Conservation (phyloP, 2,888 invertebrate genomes). For the Agriopis leucophaearia region DNA sequence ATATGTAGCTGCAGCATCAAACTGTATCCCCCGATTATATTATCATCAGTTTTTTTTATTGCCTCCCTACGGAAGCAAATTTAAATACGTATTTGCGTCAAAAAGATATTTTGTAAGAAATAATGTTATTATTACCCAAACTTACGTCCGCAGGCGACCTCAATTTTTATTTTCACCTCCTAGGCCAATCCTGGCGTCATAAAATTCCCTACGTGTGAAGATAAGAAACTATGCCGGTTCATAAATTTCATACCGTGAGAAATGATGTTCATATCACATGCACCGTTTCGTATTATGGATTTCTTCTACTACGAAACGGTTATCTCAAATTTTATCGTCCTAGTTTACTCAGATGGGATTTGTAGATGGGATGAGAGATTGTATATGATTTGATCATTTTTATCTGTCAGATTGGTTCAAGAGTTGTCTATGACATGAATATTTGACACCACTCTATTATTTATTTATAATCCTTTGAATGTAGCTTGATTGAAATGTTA, state of each 20-base stretch:
- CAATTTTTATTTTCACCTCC: constrained; percentile 1
- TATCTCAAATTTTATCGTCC: constrained; percentile 33
- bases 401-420: constrained; percentile 6
- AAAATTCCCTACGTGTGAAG: constrained; percentile 35
- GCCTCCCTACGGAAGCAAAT: no score
- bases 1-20: no score
- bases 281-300: constrained; percentile 55
- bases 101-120: no score
- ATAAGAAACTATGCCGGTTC: constrained; percentile 60
- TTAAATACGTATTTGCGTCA: no score
- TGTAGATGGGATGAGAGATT: constrained; percentile 8
- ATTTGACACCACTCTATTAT: not conserved
- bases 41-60: no score
- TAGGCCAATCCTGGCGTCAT: constrained; percentile 18
- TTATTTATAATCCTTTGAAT: no score
- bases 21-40: no score
- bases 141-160: not conserved
- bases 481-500: no score
- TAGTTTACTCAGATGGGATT: constrained; percentile 31
- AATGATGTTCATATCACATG: constrained; percentile 56
- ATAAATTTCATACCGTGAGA: constrained; percentile 64
- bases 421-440: not conserved
- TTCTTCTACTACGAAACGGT: constrained; percentile 34
- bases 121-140: not conserved
- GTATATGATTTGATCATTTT: constrained; percentile 23